Evolutionary conservation across 2,797 vertebrate genomes (phyloP).

Genomic region (Sparus aurata): DNA sequence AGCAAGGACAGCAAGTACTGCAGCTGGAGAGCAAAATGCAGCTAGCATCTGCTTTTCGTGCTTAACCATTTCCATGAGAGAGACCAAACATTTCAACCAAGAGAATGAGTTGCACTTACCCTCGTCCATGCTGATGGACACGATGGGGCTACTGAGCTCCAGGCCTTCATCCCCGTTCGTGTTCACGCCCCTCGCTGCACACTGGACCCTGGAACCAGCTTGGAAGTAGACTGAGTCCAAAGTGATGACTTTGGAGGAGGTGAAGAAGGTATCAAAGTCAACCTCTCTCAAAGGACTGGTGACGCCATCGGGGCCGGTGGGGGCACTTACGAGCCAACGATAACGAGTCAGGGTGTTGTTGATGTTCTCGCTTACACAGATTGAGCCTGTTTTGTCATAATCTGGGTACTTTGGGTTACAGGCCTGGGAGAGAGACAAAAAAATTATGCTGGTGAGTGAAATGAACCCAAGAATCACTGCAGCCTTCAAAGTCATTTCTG

Average conservation of each 20-base stretch:
- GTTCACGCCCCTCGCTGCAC: constrained; percentile 93
- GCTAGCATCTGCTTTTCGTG: constrained; percentile 20
- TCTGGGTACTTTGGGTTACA: constrained; percentile 95
- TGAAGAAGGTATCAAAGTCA: constrained; percentile 97
- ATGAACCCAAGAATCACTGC: not conserved
- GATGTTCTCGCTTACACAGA: constrained; percentile 93
- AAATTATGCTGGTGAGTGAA: not conserved
- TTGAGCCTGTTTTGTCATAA: constrained; percentile 94
- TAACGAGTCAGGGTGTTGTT: constrained; percentile 93
- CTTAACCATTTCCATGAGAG: constrained; percentile 31
- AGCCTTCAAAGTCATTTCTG: constrained; percentile 19
- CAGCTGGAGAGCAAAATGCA: constrained; percentile 13
- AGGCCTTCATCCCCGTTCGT: constrained; percentile 91
- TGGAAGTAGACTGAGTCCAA: constrained; percentile 97
- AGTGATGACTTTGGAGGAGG: constrained; percentile 94
- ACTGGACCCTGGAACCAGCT: constrained; percentile 94
- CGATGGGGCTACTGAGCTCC: constrained; percentile 91
- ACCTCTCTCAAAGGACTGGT: constrained; percentile 95
- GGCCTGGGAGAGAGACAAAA: constrained; percentile 83
- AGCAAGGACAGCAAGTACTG: constrained; percentile 33
- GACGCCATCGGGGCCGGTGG: constrained; percentile 90
- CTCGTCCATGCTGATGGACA: constrained; percentile 89
- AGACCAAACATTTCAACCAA: constrained; percentile 9
- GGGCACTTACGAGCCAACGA: constrained; percentile 95
- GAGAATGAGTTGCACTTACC: constrained; percentile 83